A percentile compares a stretch with the other conserved stretches of the same genome.
These are phyloP conservation scores for Yponomeuta plumbellus DNA, from an alignment of 2,888 invertebrate genomes.

Conservation along the genomic window DNA sequence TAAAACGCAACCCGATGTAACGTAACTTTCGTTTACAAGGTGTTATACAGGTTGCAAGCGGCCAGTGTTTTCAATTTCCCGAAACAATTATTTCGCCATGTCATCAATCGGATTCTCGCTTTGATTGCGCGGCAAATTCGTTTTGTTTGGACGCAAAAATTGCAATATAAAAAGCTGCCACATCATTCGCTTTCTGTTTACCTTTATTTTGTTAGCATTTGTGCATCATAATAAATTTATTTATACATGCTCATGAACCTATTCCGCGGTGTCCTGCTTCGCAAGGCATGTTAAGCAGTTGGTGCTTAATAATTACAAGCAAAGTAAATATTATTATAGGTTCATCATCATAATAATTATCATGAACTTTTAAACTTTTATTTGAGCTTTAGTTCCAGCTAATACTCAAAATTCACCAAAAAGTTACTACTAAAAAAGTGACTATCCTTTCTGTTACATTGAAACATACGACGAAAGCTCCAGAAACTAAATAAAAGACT, in stretches of 20 bases:
- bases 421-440: too few species aligned
- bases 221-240: constrained; percentile 72
- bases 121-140: constrained; percentile 77
- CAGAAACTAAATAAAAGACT: not conserved
- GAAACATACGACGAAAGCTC: too few species aligned
- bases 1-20: too few species aligned
- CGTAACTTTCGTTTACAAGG: constrained; percentile 33
- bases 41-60: constrained; percentile 54
- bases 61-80: constrained; percentile 70
- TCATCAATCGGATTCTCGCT: constrained; percentile 76
- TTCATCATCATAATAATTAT: too few species aligned
- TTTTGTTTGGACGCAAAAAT: constrained; percentile 77
- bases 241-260: not conserved
- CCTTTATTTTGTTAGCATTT: constrained; percentile 60
- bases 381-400: too few species aligned
- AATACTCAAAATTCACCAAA: too few species aligned
- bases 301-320: too few species aligned
- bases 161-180: constrained; percentile 77
- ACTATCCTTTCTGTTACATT: too few species aligned
- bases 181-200: constrained; percentile 76
- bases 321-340: too few species aligned
- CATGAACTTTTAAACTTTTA: too few species aligned
- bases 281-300: too few species aligned
- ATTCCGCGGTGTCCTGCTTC: too few species aligned
- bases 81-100: constrained; percentile 76